Evolutionary conservation across 2,888 invertebrate genomes (phyloP).

Genomic region (Diarsia dahlii): DNA sequence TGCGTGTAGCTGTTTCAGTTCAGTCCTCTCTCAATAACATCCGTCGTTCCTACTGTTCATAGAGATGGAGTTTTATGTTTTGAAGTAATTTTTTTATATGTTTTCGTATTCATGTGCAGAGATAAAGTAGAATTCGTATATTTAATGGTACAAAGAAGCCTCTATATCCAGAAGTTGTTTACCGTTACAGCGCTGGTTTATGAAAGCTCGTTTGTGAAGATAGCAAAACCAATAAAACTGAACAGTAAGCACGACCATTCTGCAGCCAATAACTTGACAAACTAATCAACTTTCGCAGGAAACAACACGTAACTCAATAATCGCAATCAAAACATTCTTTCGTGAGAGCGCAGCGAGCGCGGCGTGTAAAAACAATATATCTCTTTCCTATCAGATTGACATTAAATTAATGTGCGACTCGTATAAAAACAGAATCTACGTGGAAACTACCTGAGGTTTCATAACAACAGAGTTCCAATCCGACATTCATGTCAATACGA

Average conservation of each 20-base stretch:
- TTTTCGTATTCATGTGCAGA: conserved; percentile 9
- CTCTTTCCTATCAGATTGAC: conserved; percentile 50
- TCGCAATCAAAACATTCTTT: conserved; percentile 50
- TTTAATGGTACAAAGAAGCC: background rate
- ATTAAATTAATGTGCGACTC: conserved; percentile 43
- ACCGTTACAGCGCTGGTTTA: conserved; percentile 20
- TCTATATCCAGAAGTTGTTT: conserved; percentile 15
- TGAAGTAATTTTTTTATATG: conserved; percentile 11
- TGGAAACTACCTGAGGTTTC: conserved; percentile 30
- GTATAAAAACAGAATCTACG: conserved; percentile 45
- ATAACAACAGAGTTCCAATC: conserved; percentile 47
- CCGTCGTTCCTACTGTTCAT: conserved; percentile 19
- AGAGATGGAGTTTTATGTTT: conserved; percentile 21
- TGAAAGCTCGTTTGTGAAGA: conserved; percentile 8
- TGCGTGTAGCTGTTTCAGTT: conserved; percentile 40
- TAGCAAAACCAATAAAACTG: conserved; percentile 22
- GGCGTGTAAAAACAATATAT: conserved; percentile 41
- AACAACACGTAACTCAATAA: conserved; percentile 48
- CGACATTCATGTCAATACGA: conserved; percentile 23
- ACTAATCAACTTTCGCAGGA: conserved; percentile 51
- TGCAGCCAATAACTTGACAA: conserved; percentile 23
- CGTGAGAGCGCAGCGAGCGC: conserved; percentile 21
- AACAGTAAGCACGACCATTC: conserved; percentile 12
- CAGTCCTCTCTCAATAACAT: conserved; percentile 54
- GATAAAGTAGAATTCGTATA: conserved; percentile 15